Conservation (phyloP, 2,797 vertebrate genomes). For the Dicrostonyx torquatus region DNA sequence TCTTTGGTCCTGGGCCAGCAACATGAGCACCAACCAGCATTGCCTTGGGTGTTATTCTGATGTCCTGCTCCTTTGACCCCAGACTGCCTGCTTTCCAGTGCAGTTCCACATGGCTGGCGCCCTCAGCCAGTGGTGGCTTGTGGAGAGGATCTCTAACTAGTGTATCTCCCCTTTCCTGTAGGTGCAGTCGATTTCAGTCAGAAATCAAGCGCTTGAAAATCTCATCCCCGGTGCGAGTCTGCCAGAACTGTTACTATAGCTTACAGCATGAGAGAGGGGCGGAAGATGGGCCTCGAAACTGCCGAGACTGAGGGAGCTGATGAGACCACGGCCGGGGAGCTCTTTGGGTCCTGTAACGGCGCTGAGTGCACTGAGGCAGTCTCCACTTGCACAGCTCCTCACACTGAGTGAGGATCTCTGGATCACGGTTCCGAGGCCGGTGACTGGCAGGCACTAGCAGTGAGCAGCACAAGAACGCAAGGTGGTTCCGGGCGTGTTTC, state of each 20-base stretch:
- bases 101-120: rapidly evolving
- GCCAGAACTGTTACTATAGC: conserved; percentile 99
- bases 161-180: conserved; percentile 76
- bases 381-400: conserved; percentile 84
- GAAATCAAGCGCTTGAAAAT: conserved; percentile 99
- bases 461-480: conserved; percentile 56
- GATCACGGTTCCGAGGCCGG: conserved; percentile 59
- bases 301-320: conserved; percentile 63
- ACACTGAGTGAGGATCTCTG: conserved; percentile 86
- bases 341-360: neutral
- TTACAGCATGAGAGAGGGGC: conserved; percentile 94
- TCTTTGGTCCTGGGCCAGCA: neutral
- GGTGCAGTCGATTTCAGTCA: conserved; percentile 98
- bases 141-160: rapidly evolving
- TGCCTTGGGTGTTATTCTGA: neutral
- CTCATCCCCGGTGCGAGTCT: conserved; percentile 97
- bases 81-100: neutral
- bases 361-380: conserved; percentile 50
- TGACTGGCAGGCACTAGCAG: neutral
- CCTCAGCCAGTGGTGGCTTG: neutral
- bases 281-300: conserved; percentile 93
- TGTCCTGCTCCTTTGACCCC: rapidly evolving
- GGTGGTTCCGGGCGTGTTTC: conserved; percentile 59
- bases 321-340: neutral
- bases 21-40: rapidly evolving